A percentile compares a stretch with the other conserved stretches of the same genome.
Evolutionary conservation across 1,140 invertebrate genomes (phyloP).

Genomic region (Hermetia illucens): DNA sequence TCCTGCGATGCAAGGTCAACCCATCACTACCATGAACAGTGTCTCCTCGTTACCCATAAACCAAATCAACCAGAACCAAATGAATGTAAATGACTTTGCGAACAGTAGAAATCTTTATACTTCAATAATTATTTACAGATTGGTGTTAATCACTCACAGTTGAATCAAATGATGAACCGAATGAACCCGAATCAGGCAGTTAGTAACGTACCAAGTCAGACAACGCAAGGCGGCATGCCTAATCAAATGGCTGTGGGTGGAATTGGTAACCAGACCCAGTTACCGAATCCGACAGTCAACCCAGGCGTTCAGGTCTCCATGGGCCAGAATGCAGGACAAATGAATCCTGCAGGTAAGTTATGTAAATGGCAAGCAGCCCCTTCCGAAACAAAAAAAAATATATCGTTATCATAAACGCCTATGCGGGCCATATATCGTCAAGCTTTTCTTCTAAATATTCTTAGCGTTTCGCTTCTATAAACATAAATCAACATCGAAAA

Average conservation of each 20-base stretch:
- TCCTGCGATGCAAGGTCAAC: constrained; percentile 12
- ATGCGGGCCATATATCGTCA: too few species aligned
- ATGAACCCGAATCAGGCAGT: constrained; percentile 11
- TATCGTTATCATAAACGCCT: too few species aligned
- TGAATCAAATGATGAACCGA: constrained; percentile 27
- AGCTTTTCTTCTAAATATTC: constrained; percentile 1
- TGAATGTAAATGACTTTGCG: constrained; percentile 9
- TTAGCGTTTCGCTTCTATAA: not conserved
- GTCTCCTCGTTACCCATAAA: constrained; percentile 15
- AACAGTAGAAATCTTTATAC: not conserved
- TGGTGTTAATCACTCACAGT: constrained; percentile 13
- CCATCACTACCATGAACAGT: not conserved
- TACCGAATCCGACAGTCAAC: not conserved
- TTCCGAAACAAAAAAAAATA: too few species aligned
- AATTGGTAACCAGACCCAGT: not conserved
- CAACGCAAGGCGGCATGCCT: not conserved
- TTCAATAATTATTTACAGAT: constrained; percentile 4
- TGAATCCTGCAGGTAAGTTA: not conserved
- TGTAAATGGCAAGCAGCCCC: too few species aligned
- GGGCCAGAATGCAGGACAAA: not conserved
- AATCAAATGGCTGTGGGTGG: not conserved
- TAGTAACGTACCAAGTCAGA: not conserved
- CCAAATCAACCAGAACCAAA: constrained; percentile 17
- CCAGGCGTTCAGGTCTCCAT: not conserved
- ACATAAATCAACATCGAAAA: not conserved